A percentile compares a stretch with the other conserved stretches of the same genome.
Conservation (phyloP, 2,888 invertebrate species). For the Caenorhabditis sp. region DNA sequence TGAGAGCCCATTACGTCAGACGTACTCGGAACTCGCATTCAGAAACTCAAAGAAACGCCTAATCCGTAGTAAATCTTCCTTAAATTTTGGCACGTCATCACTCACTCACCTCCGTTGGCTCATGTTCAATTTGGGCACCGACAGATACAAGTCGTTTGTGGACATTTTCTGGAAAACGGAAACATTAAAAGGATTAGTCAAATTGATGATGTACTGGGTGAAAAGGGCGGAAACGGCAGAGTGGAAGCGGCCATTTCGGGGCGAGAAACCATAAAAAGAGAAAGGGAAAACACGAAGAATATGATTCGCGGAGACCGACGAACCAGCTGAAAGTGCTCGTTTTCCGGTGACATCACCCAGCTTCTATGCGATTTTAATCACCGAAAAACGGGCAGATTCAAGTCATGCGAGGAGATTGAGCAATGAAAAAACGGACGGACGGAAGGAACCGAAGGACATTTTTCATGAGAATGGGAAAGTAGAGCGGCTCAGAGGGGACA, state of each 20-base stretch:
- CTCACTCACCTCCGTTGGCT: slow-evolving; percentile 39
- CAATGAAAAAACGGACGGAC: neutral
- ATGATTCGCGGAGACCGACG: neutral
- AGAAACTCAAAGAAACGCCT: too few relatives aligned
- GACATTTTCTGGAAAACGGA: slow-evolving; percentile 36
- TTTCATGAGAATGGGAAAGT: neutral
- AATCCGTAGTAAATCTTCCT: too few relatives aligned
- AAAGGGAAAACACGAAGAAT: slow-evolving; percentile 6
- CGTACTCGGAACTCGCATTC: too few relatives aligned
- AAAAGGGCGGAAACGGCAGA: slow-evolving; percentile 7
- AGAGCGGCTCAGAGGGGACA: too few relatives aligned
- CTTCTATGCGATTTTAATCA: slow-evolving; percentile 17
- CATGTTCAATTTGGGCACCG: slow-evolving; percentile 31
- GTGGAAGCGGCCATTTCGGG: neutral
- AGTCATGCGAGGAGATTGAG: slow-evolving; percentile 7
- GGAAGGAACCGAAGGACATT: slow-evolving; percentile 1
- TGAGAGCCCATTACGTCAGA: too few relatives aligned
- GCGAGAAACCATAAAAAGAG: slow-evolving; percentile 11
- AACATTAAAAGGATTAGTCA: slow-evolving; percentile 6
- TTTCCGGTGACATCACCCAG: slow-evolving; percentile 1
- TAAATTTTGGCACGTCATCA: neutral
- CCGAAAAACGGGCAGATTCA: neutral
- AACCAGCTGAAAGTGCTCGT: slow-evolving; percentile 7
- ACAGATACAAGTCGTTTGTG: slow-evolving; percentile 33
- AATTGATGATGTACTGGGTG: neutral